These are phyloP conservation scores for Campoplex nolae DNA, from an alignment of 2,888 invertebrate genomes.

Conservation along the genomic window DNA sequence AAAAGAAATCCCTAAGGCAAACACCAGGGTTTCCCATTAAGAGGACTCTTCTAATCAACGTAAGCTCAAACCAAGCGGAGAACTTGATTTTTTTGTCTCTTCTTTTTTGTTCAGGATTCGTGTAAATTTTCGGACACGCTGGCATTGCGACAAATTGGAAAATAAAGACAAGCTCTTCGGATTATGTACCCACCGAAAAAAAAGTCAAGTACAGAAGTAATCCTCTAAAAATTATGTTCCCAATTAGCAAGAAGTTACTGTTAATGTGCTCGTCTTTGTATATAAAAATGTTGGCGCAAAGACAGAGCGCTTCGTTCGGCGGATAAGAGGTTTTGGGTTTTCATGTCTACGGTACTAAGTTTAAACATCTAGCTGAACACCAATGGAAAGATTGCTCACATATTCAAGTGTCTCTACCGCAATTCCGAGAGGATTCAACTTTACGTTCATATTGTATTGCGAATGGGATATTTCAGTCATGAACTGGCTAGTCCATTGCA, in stretches of 20 bases:
- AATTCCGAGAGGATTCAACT: too few relatives aligned
- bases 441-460: too few relatives aligned
- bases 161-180: not conserved
- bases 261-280: not conserved
- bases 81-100: constrained; percentile 2
- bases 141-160: constrained; percentile 1
- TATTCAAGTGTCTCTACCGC: too few relatives aligned
- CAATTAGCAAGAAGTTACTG: not conserved
- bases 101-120: not conserved
- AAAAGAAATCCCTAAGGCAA: constrained; percentile 14
- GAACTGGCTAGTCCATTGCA: too few relatives aligned
- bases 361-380: too few relatives aligned
- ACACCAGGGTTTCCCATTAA: constrained; percentile 11
- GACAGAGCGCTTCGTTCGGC: too few relatives aligned
- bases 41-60: constrained; percentile 29
- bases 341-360: too few relatives aligned
- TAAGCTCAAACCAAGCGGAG: constrained; percentile 2
- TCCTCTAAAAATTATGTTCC: constrained; percentile 1
- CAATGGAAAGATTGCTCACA: too few relatives aligned
- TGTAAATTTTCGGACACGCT: constrained; percentile 18
- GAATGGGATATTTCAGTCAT: too few relatives aligned
- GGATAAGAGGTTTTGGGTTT: too few relatives aligned
- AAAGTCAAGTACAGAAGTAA: not conserved
- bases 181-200: not conserved
- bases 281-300: not conserved